A percentile compares a stretch with the other conserved stretches of the same genome.
Evolutionary conservation across 2,113 vertebrate genomes (phyloP).

Genomic region (Felis catus): F.catus_Fca126_mat1.0 CM031419.1:135327001-135327500

Average conservation of each 20-base stretch:
- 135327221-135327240: background rate
- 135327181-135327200: background rate
- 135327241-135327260: background rate
- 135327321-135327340: background rate
- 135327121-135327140: background rate
- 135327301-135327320: background rate
- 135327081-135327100: background rate
- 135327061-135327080: conserved; percentile 15
- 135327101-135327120: conserved; percentile 24
- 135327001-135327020: background rate
- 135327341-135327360: background rate
- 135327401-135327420: background rate
- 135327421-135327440: background rate
- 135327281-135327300: background rate
- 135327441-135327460: background rate
- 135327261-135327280: background rate
- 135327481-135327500: background rate
- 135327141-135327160: background rate
- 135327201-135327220: background rate
- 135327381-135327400: background rate
- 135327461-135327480: background rate
- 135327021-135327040: background rate
- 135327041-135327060: conserved; percentile 16
- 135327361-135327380: background rate
- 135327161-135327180: background rate